Conservation (phyloP, 1,140 invertebrate genomes). For the Halesus radiatus region DNA sequence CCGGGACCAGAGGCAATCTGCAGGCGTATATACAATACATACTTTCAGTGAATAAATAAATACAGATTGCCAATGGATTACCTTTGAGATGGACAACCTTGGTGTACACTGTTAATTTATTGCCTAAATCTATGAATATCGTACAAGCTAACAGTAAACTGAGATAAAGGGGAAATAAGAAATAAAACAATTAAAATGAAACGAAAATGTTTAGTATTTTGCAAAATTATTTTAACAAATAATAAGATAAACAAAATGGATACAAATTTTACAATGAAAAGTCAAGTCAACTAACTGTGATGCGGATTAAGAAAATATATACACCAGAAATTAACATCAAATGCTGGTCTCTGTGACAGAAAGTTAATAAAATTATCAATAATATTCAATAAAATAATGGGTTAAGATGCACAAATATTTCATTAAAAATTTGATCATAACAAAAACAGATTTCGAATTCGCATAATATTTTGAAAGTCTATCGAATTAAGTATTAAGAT, state of each 20-base stretch:
- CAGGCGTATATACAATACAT: background rate
- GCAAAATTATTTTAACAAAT: slow-evolving; percentile 39
- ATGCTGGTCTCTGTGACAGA: background rate
- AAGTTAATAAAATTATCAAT: slow-evolving; percentile 37
- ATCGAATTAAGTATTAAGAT: slow-evolving; percentile 20
- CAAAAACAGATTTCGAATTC: slow-evolving; percentile 30
- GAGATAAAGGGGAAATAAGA: slow-evolving; percentile 21
- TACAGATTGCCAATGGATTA: background rate
- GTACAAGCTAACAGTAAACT: slow-evolving; percentile 5
- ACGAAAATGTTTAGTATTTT: slow-evolving; percentile 32
- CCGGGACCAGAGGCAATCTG: background rate
- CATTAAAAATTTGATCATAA: slow-evolving; percentile 36
- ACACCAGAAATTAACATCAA: slow-evolving; percentile 12
- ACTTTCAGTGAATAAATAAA: background rate
- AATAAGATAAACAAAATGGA: slow-evolving; percentile 27
- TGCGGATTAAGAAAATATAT: slow-evolving; percentile 29
- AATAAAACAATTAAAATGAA: slow-evolving; percentile 33
- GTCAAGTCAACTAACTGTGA: slow-evolving; percentile 8
- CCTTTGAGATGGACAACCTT: slow-evolving; percentile 22
- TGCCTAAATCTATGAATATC: background rate
- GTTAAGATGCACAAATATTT: slow-evolving; percentile 39
- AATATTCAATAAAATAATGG: slow-evolving; percentile 29
- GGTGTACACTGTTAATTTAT: background rate
- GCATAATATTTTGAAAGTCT: slow-evolving; percentile 22
- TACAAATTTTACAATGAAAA: slow-evolving; percentile 15